Evolutionary conservation across 2,797 vertebrate species (phyloP), one percentile per base, ranked within the genome.

Genomic region (Anabas testudineus): DNA sequence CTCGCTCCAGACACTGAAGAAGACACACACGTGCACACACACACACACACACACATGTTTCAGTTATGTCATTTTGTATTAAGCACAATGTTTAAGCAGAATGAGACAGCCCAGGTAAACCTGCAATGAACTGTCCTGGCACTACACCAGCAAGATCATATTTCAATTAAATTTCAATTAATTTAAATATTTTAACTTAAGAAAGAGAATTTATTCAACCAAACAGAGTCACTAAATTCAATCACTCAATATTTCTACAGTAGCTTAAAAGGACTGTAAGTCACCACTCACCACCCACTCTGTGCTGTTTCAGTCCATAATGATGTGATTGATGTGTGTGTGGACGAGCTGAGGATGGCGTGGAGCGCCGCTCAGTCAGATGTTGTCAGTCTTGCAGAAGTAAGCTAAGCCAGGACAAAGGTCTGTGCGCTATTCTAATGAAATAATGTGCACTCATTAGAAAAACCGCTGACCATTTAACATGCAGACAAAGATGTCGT

Each of bases 1-100:
- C 97, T 91, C 97, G 95, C 68, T 99, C 97, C 88, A 99, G 92
- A 93, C 97, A 99, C 98, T 99, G 84, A 22, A 57, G 49, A 63
- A 84, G 51, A 78, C 26, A 77, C 18, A 28, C 14, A 77, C 37
- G 78, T 9, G 15, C 14, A 82, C 39, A 76, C 13, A 56, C 28
- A 57, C 19, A 68, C 43, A 66, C 13, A 56, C 28, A 57, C 19
- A 68, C 43, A 66, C 14, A 43, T 4, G 8, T 54, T 36, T 56
- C 4, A 18, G 42, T 52, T 43, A 51, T 14, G 21, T 37, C 32
- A 52, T 32, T 64, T 16, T 28, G 43, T 43, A 13, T 7, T 49
- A 46, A 15, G 3, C 2, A 39, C 37, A 12, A 21, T 3, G 63
- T 4, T 7, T 12, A 18, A 45, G 56, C 12, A 7, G 45, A 55